Evolutionary conservation across 2,113 vertebrate species (phyloP).

Genomic region (Edolisoma coerulescens): DNA sequence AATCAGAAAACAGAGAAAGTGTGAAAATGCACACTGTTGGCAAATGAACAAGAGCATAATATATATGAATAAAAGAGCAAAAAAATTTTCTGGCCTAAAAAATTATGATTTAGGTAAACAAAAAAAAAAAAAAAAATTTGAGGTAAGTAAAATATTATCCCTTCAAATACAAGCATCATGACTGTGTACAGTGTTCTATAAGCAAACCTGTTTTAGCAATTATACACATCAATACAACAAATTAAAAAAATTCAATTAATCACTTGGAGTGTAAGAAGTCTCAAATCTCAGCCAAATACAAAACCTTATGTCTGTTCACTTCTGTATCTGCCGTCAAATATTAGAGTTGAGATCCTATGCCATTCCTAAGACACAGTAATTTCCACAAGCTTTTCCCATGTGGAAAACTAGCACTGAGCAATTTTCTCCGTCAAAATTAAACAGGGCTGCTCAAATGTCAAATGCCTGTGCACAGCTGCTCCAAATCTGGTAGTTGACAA

Average conservation of each 20-base stretch:
- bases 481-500: neutral
- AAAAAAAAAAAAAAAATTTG: neutral
- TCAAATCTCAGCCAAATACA: neutral
- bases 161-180: neutral
- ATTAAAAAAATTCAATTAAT: neutral
- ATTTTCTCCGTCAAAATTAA: neutral
- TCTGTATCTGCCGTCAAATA: neutral
- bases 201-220: neutral
- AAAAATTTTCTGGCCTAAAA: neutral
- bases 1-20: neutral
- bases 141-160: neutral
- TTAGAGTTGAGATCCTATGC: neutral
- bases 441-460: neutral
- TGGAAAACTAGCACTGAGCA: neutral
- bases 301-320: neutral
- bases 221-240: neutral
- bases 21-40: neutral
- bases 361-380: neutral
- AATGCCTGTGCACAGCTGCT: neutral
- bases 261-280: neutral
- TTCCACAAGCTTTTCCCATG: neutral
- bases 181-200: neutral
- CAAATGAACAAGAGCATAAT: neutral
- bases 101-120: neutral
- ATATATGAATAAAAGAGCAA: neutral